Percentiles rank a stretch among this genome's conserved stretches.
Evolutionary conservation across 2,797 vertebrate genomes (phyloP).

Genomic region (Telmatherina bonti): DNA sequence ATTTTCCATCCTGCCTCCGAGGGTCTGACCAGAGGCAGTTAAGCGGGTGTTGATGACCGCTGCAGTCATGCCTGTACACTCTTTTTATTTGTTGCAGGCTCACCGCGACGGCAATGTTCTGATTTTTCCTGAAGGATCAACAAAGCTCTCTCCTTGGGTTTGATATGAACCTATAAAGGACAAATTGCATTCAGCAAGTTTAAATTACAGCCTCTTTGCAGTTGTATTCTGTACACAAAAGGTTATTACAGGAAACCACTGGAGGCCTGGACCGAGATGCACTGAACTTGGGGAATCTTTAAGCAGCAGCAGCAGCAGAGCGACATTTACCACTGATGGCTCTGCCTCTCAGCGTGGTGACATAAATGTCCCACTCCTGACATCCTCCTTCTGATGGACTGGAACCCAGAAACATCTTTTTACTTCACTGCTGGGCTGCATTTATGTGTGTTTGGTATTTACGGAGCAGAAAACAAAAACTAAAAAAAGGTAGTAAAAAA

Average conservation of each 20-base stretch:
- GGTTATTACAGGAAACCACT: not conserved
- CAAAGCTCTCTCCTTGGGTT: constrained; percentile 17
- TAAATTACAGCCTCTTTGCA: constrained; percentile 14
- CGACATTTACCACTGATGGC: not conserved
- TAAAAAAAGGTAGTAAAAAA: not conserved
- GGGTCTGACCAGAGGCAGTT: constrained; percentile 4
- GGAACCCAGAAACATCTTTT: not conserved
- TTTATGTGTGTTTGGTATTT: not conserved
- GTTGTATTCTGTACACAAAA: not conserved
- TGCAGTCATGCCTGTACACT: constrained; percentile 1
- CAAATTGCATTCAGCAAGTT: constrained; percentile 25
- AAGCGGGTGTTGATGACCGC: not conserved
- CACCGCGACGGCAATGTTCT: constrained; percentile 9
- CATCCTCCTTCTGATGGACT: not conserved
- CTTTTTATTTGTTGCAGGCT: constrained; percentile 37
- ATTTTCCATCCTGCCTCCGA: constrained; percentile 10
- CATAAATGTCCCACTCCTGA: not conserved
- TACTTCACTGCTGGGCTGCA: not conserved
- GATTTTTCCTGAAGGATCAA: constrained; percentile 34
- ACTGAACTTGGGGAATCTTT: not conserved
- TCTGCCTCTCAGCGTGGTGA: not conserved
- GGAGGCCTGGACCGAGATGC: not conserved
- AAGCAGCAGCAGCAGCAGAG: not conserved
- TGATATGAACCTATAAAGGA: constrained; percentile 25
- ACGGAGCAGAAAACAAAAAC: not conserved